These are phyloP conservation scores for Rhamnusium bicolor DNA, from an alignment of 2,888 invertebrate species.

Conservation along the genomic window DNA sequence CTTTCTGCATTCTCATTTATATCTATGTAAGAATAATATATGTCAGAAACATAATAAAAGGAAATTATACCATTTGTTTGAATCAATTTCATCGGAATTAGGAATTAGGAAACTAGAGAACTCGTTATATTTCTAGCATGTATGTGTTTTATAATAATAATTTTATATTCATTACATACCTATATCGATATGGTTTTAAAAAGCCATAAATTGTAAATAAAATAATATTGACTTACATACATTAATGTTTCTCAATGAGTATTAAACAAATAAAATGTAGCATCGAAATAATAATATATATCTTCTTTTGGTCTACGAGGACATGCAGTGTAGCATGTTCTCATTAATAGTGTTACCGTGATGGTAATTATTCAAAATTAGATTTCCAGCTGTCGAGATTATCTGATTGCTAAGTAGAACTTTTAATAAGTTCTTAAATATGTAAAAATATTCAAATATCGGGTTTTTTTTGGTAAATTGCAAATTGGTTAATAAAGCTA, in stretches of 20 bases:
- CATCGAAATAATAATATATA: too few relatives aligned
- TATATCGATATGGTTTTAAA: too few relatives aligned
- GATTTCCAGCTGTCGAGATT: not conserved
- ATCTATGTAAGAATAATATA: too few relatives aligned
- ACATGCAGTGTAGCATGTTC: not conserved
- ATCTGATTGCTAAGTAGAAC: not conserved
- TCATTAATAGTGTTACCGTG: not conserved
- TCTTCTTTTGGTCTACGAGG: not conserved
- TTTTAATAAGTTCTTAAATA: not conserved
- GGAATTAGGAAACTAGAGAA: too few relatives aligned
- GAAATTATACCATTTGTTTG: too few relatives aligned
- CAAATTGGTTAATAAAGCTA: conserved; percentile 19
- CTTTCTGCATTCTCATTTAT: too few relatives aligned
- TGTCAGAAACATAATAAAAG: too few relatives aligned
- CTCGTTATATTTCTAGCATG: too few relatives aligned
- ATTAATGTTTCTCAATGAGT: not conserved
- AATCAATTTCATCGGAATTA: too few relatives aligned
- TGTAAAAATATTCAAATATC: conserved; percentile 14
- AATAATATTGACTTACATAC: not conserved
- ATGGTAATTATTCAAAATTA: not conserved
- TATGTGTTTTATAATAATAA: too few relatives aligned
- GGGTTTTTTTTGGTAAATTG: conserved; percentile 4
- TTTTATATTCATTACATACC: too few relatives aligned
- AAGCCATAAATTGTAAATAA: not conserved
- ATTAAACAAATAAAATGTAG: too few relatives aligned